A percentile compares a stretch with the other conserved stretches of the same genome.
Evolutionary conservation across 2,888 invertebrate genomes (phyloP).

Genomic region (Leistus spinibarbis): DNA sequence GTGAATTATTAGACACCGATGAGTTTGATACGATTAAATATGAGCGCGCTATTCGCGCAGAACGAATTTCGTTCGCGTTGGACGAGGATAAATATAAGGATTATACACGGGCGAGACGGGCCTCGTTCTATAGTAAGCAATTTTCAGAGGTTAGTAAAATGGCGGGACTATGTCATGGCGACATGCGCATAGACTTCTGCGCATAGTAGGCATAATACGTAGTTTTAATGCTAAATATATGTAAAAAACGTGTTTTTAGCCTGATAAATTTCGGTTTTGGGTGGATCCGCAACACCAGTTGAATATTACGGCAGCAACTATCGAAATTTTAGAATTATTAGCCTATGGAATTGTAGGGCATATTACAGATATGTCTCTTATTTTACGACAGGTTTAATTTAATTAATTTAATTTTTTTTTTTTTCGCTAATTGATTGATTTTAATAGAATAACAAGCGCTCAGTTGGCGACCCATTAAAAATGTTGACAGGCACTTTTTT

Average conservation of each 20-base stretch:
- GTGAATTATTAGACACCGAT: conserved; percentile 61
- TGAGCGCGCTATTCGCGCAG: conserved; percentile 66
- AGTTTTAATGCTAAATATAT: conserved; percentile 41
- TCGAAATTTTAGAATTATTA: conserved; percentile 81
- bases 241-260: not conserved
- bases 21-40: conserved; percentile 64
- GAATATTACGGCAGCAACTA: conserved; percentile 66
- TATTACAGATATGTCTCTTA: conserved; percentile 81
- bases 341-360: conserved; percentile 92
- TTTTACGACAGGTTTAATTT: conserved; percentile 70
- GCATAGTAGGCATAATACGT: too few relatives aligned
- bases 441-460: conserved; percentile 63
- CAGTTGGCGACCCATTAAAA: conserved; percentile 71
- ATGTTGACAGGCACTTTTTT: conserved; percentile 70
- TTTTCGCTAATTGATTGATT: not conserved
- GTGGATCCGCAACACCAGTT: conserved; percentile 68
- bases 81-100: conserved; percentile 72
- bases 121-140: conserved; percentile 65
- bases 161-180: not conserved
- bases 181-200: too few relatives aligned
- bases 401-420: not conserved
- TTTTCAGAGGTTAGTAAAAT: conserved; percentile 46
- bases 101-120: conserved; percentile 78
- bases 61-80: conserved; percentile 64
- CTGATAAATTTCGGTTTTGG: conserved; percentile 65